These are phyloP conservation scores for Chunga burmeisteri DNA, from an alignment of 2,113 vertebrate genomes.

Conservation along the genomic window DNA sequence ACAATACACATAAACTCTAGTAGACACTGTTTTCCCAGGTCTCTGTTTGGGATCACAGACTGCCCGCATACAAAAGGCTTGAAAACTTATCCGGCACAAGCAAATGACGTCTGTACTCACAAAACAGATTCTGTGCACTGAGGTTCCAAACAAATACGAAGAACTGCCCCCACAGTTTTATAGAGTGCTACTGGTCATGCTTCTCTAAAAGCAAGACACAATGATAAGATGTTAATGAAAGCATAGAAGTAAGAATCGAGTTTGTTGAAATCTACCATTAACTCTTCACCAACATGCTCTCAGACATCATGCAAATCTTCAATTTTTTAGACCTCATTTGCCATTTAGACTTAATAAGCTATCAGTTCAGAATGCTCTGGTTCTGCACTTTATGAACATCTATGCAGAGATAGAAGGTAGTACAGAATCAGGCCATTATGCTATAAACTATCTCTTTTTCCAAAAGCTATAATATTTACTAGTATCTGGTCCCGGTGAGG, in stretches of 20 bases:
- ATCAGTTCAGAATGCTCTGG: background rate
- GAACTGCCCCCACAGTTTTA: background rate
- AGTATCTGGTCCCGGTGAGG: background rate
- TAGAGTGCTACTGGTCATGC: background rate
- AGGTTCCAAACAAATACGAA: background rate
- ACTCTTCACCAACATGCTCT: background rate
- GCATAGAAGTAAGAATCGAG: background rate
- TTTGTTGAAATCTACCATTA: background rate
- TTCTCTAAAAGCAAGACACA: background rate
- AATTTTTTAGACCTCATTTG: background rate
- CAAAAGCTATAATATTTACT: constrained; percentile 26
- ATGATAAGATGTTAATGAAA: background rate
- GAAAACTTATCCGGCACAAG: background rate
- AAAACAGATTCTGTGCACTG: background rate
- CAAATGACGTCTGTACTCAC: background rate
- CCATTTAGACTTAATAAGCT: background rate
- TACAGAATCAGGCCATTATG: background rate
- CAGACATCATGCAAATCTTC: background rate
- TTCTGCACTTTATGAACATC: background rate
- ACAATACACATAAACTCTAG: background rate
- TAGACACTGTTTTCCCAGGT: background rate
- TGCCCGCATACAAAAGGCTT: background rate
- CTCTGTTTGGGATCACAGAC: background rate
- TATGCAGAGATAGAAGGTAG: background rate
- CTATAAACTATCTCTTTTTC: background rate